Percentiles rank a stretch among this genome's conserved stretches.
phyloP scores from a whole-genome alignment of 2,113 vertebrate species.

The Cyrtonyx montezumae region DNA sequence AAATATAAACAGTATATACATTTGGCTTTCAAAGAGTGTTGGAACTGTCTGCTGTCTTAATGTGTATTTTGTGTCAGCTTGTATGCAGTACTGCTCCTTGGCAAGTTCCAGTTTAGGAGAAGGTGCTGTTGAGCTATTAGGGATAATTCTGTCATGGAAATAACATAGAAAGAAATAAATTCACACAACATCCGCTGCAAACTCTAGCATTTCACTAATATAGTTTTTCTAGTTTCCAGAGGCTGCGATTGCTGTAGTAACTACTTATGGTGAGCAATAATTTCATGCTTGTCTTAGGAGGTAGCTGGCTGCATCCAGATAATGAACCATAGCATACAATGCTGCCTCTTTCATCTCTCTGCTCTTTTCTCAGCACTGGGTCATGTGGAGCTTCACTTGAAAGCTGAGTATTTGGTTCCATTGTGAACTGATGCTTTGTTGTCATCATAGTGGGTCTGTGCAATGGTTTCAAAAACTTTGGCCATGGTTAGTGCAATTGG shows the following conservation, averaged over 20 bases:
- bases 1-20: neutral
- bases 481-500: neutral
- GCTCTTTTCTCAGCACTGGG: neutral
- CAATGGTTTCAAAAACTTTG: neutral
- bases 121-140: neutral
- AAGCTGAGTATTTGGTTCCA: neutral
- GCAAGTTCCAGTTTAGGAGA: neutral
- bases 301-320: neutral
- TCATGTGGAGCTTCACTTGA: neutral
- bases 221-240: neutral
- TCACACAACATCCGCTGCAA: neutral
- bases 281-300: neutral
- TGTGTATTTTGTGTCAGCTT: neutral
- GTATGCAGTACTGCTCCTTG: neutral
- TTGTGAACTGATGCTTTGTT: neutral
- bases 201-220: neutral
- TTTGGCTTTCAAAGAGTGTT: neutral
- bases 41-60: neutral
- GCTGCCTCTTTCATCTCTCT: neutral
- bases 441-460: neutral
- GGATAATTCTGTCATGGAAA: neutral
- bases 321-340: rapidly evolving
- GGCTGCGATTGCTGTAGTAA: neutral
- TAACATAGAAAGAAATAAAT: neutral
- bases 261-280: neutral